Evolutionary conservation across 2,888 invertebrate genomes (phyloP).

Genomic region (Sisyra nigra): DNA sequence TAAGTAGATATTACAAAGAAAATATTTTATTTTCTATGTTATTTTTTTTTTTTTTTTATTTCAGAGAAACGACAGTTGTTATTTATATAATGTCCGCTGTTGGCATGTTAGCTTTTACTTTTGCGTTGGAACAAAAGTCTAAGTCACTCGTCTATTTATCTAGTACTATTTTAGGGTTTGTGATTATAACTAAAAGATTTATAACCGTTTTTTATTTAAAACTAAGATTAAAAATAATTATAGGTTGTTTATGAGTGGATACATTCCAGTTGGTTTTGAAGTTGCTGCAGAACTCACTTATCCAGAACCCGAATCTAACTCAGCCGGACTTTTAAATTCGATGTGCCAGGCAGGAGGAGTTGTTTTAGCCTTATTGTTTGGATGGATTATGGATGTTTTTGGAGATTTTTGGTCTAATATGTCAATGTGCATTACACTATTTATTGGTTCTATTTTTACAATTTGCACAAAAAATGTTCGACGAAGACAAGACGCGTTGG

Average conservation of each 20-base stretch:
- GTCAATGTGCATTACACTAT: conserved; percentile 9
- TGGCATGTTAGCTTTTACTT: conserved; percentile 15
- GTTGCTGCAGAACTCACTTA: background rate
- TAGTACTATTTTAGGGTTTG: conserved; percentile 14
- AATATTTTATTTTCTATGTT: background rate
- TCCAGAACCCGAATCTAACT: conserved; percentile 1
- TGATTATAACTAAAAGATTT: background rate
- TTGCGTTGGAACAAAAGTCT: conserved; percentile 13
- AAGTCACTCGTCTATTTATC: conserved; percentile 13
- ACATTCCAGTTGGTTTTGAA: background rate
- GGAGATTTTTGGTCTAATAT: conserved; percentile 12
- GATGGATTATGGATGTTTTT: background rate
- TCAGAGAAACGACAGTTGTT: conserved; percentile 14
- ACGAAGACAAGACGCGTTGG: conserved; percentile 12
- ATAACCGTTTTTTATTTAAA: background rate
- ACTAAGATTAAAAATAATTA: background rate
- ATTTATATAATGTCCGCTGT: conserved; percentile 14
- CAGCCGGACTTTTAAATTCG: conserved; percentile 6
- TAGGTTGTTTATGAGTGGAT: background rate
- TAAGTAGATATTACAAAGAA: conserved; percentile 43
- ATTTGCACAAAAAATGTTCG: conserved; percentile 11
- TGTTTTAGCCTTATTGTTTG: conserved; percentile 12
- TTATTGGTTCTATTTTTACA: conserved; percentile 11
- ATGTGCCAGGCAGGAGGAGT: conserved; percentile 17
- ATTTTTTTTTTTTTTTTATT: conserved; percentile 8